A percentile compares a stretch with the other conserved stretches of the same genome.
These are phyloP conservation scores for Percopsis omiscomaycus DNA, from an alignment of 2,797 vertebrate species.

Conservation along the genomic window DNA sequence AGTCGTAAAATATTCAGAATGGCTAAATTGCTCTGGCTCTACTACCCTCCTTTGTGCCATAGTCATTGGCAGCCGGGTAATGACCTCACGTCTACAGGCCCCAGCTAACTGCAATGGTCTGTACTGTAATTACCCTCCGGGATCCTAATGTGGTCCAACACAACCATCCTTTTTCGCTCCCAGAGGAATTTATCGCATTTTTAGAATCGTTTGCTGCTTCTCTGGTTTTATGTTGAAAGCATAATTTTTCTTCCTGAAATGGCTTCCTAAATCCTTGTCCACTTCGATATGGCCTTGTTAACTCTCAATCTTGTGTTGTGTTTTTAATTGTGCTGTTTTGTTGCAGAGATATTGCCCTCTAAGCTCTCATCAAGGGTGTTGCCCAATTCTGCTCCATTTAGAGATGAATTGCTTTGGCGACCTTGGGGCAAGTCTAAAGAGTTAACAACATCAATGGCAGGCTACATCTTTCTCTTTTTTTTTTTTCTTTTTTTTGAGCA, in stretches of 20 bases:
- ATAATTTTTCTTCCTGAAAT: constrained; percentile 37
- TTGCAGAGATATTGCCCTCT: constrained; percentile 1
- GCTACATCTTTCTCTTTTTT: constrained; percentile 2
- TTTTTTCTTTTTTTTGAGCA: neutral
- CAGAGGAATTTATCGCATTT: constrained; percentile 61
- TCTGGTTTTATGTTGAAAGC: constrained; percentile 15
- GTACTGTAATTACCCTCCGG: constrained; percentile 72
- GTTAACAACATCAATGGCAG: neutral
- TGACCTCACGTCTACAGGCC: constrained; percentile 76
- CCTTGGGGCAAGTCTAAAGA: constrained; percentile 5
- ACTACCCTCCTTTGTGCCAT: constrained; percentile 52
- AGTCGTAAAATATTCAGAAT: constrained; percentile 76
- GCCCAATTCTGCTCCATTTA: constrained; percentile 2
- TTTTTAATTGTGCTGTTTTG: constrained; percentile 20
- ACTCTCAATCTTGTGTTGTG: constrained; percentile 45
- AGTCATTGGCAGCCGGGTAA: constrained; percentile 66
- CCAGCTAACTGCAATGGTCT: constrained; percentile 64
- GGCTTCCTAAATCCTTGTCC: constrained; percentile 27
- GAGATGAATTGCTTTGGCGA: constrained; percentile 3
- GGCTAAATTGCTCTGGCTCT: constrained; percentile 73
- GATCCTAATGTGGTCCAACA: constrained; percentile 72
- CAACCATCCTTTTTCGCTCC: constrained; percentile 60
- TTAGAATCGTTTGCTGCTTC: constrained; percentile 56
- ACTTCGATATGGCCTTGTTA: constrained; percentile 35
- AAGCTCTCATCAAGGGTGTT: constrained; percentile 10